These are phyloP conservation scores for Indri indri DNA, from an alignment of 2,113 vertebrate genomes.

Conservation along the genomic window DNA sequence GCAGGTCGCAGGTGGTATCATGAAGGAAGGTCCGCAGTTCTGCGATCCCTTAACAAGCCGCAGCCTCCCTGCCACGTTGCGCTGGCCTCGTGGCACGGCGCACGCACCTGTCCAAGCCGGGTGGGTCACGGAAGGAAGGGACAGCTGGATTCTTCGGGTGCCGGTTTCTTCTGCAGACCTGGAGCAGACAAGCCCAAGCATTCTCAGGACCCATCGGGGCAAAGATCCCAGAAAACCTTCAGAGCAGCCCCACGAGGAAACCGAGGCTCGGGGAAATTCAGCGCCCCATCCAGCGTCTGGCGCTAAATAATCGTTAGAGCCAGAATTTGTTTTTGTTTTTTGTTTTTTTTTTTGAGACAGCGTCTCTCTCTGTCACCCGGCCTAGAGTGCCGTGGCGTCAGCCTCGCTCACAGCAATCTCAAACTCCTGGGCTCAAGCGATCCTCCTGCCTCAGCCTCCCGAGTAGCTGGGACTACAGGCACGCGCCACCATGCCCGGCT, in stretches of 20 bases:
- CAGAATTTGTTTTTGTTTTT: too few species aligned
- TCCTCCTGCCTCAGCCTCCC: too few species aligned
- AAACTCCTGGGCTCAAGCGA: too few species aligned
- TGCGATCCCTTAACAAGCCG: background rate
- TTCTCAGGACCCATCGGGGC: background rate
- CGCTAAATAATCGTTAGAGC: background rate
- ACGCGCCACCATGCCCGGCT: too few species aligned
- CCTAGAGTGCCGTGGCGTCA: too few species aligned
- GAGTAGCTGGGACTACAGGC: too few species aligned
- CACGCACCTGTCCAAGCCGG: background rate
- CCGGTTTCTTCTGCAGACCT: background rate
- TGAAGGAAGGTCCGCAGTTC: background rate
- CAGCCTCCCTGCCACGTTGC: background rate
- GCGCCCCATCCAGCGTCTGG: background rate
- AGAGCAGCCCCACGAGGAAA: background rate
- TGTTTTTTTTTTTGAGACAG: too few species aligned
- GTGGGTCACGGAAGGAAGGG: background rate
- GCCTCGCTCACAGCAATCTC: too few species aligned
- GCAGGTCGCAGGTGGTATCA: background rate
- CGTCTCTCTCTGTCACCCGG: too few species aligned
- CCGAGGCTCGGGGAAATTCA: background rate
- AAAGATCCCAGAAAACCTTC: background rate
- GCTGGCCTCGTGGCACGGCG: too few species aligned
- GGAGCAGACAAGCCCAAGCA: background rate
- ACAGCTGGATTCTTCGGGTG: background rate